Base-by-base conservation (phyloP, 2,113 vertebrate genomes). In the Halcyon senegalensis region DNA sequence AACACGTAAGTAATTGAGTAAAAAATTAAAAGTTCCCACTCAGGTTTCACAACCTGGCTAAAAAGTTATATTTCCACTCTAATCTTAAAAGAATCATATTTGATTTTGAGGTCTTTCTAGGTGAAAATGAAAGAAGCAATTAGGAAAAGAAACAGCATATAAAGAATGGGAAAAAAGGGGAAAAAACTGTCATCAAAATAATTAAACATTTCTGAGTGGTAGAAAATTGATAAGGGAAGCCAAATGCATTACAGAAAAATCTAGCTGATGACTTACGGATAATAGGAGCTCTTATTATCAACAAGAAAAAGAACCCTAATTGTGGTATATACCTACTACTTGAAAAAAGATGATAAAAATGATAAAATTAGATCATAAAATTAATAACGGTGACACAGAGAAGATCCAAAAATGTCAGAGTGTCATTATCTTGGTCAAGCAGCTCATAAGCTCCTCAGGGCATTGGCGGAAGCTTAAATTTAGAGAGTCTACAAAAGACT, bases 401-500 rank as follows among this genome's bases (percentile, higher is more conserved):
- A 89, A 85, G 56, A 87, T 81, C 60, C 77, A 84, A 87, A 96
- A 96, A 72, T 75, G 84, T 89, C 80, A 39, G 30, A 78, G 41
- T 39, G 33, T 55, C 84, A 89, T 92, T 91, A 78, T 81, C 89
- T 91, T 94, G 93, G 96, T 96, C 93, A 96, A 91, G 87, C 60
- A 72, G 89, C 93, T 82, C 89, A 44, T 60, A 72, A 91, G 60
- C 48, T 94, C 64, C 84, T 94, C 9, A 0, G n/a, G 73, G 84
- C 84, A 43, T 16, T 25, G 39, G 43, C 89, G 48, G 80, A 89
- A 94, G 66, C 73, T 91, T 35, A 75, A 82, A 78, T 94, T 84
- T 84, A 93, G 76, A 74, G 74, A 86, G 20, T 41, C 60, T 43
- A 16, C 43, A 24, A 4, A 76, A 72, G 48, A 23, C 27, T 31